These are phyloP conservation scores for Arnoldichthys spilopterus DNA, from an alignment of 2,797 vertebrate genomes.

Conservation along the genomic window DNA sequence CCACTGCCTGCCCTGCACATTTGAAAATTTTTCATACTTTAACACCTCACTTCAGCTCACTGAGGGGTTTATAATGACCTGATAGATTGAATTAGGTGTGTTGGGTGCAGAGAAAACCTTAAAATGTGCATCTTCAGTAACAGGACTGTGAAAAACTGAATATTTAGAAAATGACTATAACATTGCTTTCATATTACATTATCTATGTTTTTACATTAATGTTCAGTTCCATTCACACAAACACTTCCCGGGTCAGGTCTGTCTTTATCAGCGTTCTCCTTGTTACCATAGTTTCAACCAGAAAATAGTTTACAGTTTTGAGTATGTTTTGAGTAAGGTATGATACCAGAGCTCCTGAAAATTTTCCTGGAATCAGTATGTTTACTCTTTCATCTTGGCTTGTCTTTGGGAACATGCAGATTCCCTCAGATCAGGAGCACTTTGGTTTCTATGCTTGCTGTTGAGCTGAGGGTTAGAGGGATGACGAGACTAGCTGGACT, in stretches of 20 bases:
- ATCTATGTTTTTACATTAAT: too few species aligned
- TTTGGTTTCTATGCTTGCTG: not conserved
- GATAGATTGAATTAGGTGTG: too few species aligned
- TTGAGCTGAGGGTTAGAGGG: slow-evolving; percentile 24
- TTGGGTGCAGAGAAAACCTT: too few species aligned
- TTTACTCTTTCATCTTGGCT: not conserved
- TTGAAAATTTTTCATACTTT: too few species aligned
- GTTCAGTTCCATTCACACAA: too few species aligned
- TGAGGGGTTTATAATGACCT: too few species aligned
- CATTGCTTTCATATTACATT: not conserved
- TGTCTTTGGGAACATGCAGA: slow-evolving; percentile 9
- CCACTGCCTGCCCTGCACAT: too few species aligned
- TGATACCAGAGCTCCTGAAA: not conserved
- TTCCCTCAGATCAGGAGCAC: slow-evolving; percentile 10
- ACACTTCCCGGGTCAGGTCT: too few species aligned
- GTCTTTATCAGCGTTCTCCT: not conserved
- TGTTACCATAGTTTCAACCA: not conserved
- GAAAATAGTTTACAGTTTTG: not conserved
- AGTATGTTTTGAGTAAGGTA: not conserved
- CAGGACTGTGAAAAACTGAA: too few species aligned
- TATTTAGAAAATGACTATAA: not conserved
- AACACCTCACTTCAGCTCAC: too few species aligned
- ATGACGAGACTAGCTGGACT: slow-evolving; percentile 41
- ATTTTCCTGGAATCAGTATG: not conserved
- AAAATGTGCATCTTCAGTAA: too few species aligned